Evolutionary conservation across 2,113 vertebrate genomes (phyloP), one percentile per base, ranked within the genome.

Genomic region (Toxotes jaculatrix): DNA sequence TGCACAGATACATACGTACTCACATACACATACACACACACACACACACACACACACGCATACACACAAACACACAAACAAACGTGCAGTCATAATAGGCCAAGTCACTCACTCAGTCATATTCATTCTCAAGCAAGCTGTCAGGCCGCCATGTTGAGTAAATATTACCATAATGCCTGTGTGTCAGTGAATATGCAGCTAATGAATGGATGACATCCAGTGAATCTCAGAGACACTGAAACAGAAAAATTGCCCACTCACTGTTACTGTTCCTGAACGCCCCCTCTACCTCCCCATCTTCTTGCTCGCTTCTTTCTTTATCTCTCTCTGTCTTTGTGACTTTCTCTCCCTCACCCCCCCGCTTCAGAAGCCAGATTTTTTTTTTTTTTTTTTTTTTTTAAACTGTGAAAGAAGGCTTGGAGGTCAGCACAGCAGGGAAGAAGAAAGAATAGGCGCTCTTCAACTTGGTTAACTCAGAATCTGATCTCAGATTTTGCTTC

Each of bases 161-260:
- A 94, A 92, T 91, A 91, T 94, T 90, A 88, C 79, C 86, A 87
- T 91, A 91, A 92, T 89, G 84, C 88, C 77, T 87, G 85, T 85
- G 88, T 90, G 91, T 91, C 86, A 76, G 80, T 90, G 90, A 87
- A 82, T 81, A 80, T 85, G 92, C 83, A 61, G 87, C 86, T 93
- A 94, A 94, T 92, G 93, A 93, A 90, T 68, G 63, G 90, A 87
- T 90, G 92, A 89, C 91, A 90, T 89, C 88, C 87, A 87, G 88
- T 87, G 80, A 92, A 64, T 85, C 87, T 80, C 56, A 77, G 84
- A 92, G 70, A 89, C 85, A 62, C 78, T 76, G 77, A 82, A 84
- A 91, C 83, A 11, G 63, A 86, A 90, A 63, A 82, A 81, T 80
- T 83, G 84, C 71, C 71, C 82, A 61, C 72, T 83, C 80, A 82